phyloP scores from a whole-genome alignment of 2,113 vertebrate genomes.

The Equus przewalskii region DNA sequence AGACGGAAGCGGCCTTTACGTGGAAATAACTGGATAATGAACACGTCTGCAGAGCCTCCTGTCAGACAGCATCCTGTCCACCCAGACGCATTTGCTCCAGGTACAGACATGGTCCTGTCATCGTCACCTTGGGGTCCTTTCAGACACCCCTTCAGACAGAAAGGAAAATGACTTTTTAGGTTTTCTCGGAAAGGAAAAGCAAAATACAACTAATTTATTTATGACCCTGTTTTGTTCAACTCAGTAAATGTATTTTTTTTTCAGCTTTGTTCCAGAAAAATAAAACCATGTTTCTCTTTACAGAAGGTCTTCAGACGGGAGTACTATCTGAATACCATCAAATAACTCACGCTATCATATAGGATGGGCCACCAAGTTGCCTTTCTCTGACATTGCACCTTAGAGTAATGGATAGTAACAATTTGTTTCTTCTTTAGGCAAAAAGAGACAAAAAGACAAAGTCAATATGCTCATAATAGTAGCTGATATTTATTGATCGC shows the following conservation, averaged over 20 bases:
- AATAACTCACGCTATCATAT: slow-evolving; percentile 31
- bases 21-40: slow-evolving; percentile 64
- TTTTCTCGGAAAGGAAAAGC: slow-evolving; percentile 55
- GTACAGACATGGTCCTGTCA: slow-evolving; percentile 11
- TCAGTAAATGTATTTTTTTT: background rate
- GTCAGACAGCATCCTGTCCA: background rate
- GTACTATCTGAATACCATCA: background rate
- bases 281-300: slow-evolving; percentile 20
- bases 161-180: slow-evolving; percentile 63
- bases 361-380: background rate
- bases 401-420: background rate
- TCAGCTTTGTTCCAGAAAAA: slow-evolving; percentile 61
- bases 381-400: background rate
- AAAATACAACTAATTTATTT: slow-evolving; percentile 73
- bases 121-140: slow-evolving; percentile 61
- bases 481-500: background rate
- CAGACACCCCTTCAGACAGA: slow-evolving; percentile 58
- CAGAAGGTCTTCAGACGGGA: slow-evolving; percentile 28
- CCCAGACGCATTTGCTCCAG: slow-evolving; percentile 49
- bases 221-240: slow-evolving; percentile 63
- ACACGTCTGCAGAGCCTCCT: slow-evolving; percentile 3
- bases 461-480: background rate
- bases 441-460: slow-evolving; percentile 33
- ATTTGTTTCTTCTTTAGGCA: background rate
- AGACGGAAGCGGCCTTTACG: slow-evolving; percentile 68